Conservation (phyloP, 2,797 vertebrate species). For the Pseudomugil gertrudae region DNA sequence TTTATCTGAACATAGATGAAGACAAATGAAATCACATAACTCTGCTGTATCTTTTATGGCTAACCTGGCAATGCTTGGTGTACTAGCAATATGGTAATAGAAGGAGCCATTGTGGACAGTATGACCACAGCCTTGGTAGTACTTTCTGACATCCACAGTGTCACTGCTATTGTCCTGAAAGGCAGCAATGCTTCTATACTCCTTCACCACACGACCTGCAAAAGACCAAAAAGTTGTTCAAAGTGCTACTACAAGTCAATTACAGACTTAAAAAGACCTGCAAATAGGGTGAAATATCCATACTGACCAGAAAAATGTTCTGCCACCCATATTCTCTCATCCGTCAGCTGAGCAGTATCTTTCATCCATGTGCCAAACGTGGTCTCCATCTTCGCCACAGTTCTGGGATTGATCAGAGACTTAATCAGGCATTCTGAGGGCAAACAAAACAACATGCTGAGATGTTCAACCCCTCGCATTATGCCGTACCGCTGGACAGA, state of each 20-base stretch:
- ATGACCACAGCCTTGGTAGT: slow-evolving; percentile 93
- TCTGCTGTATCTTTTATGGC: slow-evolving; percentile 5
- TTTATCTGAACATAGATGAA: neutral
- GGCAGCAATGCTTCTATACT: slow-evolving; percentile 85
- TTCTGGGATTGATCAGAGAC: slow-evolving; percentile 87
- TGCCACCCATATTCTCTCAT: slow-evolving; percentile 92
- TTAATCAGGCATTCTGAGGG: slow-evolving; percentile 86
- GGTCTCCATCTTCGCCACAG: slow-evolving; percentile 84
- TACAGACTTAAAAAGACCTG: too few relatives aligned
- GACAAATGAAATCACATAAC: neutral
- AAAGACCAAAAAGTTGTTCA: neutral
- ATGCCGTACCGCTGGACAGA: neutral
- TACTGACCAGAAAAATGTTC: slow-evolving; percentile 90
- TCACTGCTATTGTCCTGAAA: slow-evolving; percentile 85
- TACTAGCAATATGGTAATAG: slow-evolving; percentile 93
- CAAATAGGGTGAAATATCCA: neutral
- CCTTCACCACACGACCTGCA: slow-evolving; percentile 87
- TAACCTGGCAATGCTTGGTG: slow-evolving; percentile 88
- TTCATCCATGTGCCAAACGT: slow-evolving; percentile 95
- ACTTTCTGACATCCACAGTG: slow-evolving; percentile 83
- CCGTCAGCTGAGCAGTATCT: slow-evolving; percentile 83
- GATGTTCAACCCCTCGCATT: neutral
- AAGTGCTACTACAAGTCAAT: too few relatives aligned
- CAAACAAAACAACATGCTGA: slow-evolving; percentile 15
- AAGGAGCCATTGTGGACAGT: slow-evolving; percentile 87